Evolutionary conservation across 1,140 invertebrate species (phyloP).

Genomic region (Pseudoatta argentina): DNA sequence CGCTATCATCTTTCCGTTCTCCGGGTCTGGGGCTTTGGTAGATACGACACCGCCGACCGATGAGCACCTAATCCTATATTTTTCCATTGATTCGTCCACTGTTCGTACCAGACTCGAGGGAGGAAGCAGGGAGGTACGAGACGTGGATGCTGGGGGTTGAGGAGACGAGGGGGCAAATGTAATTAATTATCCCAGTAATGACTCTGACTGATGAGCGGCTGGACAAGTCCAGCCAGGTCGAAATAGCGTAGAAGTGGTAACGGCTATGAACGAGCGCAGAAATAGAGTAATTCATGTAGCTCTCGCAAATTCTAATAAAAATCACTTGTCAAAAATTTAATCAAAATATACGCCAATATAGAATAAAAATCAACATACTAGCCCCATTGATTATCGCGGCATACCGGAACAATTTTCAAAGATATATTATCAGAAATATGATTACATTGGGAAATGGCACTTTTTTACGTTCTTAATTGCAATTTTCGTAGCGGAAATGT

Average conservation of each 20-base stretch:
- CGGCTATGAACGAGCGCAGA: conserved; percentile 78
- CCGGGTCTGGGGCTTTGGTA: conserved; percentile 22
- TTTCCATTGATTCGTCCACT: conserved; percentile 83
- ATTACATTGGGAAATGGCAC: neutral
- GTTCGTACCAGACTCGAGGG: conserved; percentile 76
- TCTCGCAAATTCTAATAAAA: conserved; percentile 15
- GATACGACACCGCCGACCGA: conserved; percentile 61
- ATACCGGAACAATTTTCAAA: conserved; percentile 17
- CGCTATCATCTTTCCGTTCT: conserved; percentile 18
- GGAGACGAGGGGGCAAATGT: conserved; percentile 85
- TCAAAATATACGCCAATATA: neutral
- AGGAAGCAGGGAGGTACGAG: conserved; percentile 72
- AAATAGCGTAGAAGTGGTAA: conserved; percentile 84
- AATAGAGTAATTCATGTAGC: conserved; percentile 28
- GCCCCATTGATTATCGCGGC: neutral
- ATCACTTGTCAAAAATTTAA: conserved; percentile 26
- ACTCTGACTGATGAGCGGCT: conserved; percentile 87
- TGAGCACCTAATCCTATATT: conserved; percentile 81
- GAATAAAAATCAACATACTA: conserved; percentile 2
- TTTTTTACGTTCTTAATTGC: conserved; percentile 50
- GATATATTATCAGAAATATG: conserved; percentile 24
- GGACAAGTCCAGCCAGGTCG: conserved; percentile 86
- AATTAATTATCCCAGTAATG: conserved; percentile 87
- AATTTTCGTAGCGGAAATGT: conserved; percentile 27
- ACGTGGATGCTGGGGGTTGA: conserved; percentile 75